Conservation (phyloP, 2,113 vertebrate genomes). For the Salminus brasiliensis region DNA sequence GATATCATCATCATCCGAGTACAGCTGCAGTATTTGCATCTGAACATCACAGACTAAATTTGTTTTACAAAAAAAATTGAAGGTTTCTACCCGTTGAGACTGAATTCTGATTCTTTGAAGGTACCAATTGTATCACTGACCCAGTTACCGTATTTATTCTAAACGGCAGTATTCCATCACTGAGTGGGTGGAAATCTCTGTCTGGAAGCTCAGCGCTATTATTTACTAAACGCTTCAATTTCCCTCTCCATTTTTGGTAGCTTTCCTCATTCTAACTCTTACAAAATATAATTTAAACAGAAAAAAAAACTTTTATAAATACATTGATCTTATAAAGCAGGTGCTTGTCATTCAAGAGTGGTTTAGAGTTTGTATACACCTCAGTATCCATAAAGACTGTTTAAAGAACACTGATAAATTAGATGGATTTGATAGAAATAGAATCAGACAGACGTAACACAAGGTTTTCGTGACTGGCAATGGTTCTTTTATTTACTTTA, state of each 20-base stretch:
- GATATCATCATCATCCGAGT: constrained; percentile 64
- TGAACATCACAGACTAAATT: constrained; percentile 50
- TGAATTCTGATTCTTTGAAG: neutral
- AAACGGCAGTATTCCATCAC: constrained; percentile 14
- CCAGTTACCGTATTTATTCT: constrained; percentile 33
- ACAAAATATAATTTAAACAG: no score
- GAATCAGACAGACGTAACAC: no score
- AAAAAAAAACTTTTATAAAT: no score
- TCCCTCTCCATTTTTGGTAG: neutral
- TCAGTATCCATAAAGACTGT: no score
- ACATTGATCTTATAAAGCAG: no score
- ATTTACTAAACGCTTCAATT: neutral
- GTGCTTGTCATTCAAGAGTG: no score
- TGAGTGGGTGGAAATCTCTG: neutral
- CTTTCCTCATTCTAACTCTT: no score
- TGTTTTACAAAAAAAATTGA: constrained; percentile 58
- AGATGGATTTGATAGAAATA: no score
- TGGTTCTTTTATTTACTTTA: constrained; percentile 4
- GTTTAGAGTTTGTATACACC: no score
- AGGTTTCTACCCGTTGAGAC: neutral
- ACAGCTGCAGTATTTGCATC: constrained; percentile 75
- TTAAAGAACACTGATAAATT: no score
- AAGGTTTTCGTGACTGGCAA: no score
- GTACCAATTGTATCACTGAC: constrained; percentile 45
- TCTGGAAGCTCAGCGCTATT: neutral